Percentiles rank a stretch among this genome's conserved stretches.
These are phyloP conservation scores for Laodelphax striatellus DNA, from an alignment of 1,140 invertebrate genomes.

Conservation along the genomic window DNA sequence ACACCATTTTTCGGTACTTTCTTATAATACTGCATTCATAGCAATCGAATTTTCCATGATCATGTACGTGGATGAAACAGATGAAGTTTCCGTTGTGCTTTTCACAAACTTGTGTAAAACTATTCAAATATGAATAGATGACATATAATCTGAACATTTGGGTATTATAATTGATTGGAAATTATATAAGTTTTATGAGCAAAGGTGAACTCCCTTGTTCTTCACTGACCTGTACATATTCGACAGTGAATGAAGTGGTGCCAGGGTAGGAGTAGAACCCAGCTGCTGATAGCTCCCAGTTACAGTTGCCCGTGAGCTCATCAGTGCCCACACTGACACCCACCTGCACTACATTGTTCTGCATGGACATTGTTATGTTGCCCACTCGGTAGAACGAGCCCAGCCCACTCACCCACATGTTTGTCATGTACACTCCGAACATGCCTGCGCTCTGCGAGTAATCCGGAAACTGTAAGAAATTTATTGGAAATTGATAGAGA, in stretches of 20 bases:
- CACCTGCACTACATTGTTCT: constrained; percentile 51
- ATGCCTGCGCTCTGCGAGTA: constrained; percentile 56
- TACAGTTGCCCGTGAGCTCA: constrained; percentile 55
- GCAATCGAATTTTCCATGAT: no score
- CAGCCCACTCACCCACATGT: constrained; percentile 63
- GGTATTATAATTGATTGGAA: no score
- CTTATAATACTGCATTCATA: no score
- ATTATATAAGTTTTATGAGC: no score
- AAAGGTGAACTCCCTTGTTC: no score
- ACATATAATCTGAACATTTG: no score
- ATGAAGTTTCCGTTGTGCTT: no score
- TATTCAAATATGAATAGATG: no score
- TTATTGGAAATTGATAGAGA: no score
- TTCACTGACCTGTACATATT: constrained; percentile 40
- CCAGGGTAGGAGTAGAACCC: constrained; percentile 57
- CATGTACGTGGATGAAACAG: no score
- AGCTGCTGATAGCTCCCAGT: constrained; percentile 61
- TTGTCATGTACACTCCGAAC: constrained; percentile 43
- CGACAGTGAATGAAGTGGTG: constrained; percentile 56
- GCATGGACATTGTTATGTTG: constrained; percentile 56
- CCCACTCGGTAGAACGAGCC: constrained; percentile 70
- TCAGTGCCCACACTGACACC: constrained; percentile 65
- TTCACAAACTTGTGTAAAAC: no score
- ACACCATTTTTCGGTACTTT: no score
- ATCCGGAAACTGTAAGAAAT: constrained; percentile 33